phyloP scores from a whole-genome alignment of 2,888 invertebrate species.

The Diaperis boleti region DNA sequence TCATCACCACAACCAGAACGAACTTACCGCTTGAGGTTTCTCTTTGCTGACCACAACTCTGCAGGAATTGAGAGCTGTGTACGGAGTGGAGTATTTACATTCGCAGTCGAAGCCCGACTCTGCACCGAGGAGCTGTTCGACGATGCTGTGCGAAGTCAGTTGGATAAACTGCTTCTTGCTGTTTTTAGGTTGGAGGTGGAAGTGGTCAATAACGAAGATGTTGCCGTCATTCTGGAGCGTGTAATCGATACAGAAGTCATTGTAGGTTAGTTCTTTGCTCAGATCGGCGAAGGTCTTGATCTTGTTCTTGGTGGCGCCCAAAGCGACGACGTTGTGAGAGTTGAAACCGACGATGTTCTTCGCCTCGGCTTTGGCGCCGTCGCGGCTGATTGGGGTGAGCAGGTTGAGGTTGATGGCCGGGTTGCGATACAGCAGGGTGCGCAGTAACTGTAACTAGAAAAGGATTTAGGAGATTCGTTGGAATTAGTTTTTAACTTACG shows the following conservation, averaged over 20 bases:
- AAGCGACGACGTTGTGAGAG: constrained; percentile 71
- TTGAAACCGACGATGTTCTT: constrained; percentile 75
- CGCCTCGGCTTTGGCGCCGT: constrained; percentile 68
- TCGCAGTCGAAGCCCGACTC: constrained; percentile 67
- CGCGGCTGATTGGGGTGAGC: constrained; percentile 71
- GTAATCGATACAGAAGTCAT: constrained; percentile 77
- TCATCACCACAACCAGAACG: not conserved
- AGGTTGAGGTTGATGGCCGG: constrained; percentile 73
- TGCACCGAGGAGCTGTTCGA: constrained; percentile 63
- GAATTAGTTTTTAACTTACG: no score
- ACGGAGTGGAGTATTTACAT: constrained; percentile 56
- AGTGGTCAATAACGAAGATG: constrained; percentile 75
- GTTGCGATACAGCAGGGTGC: constrained; percentile 66
- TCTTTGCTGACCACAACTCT: constrained; percentile 55
- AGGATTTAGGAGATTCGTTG: no score
- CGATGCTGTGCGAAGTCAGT: constrained; percentile 68
- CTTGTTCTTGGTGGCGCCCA: constrained; percentile 74
- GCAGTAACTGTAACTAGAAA: constrained; percentile 58
- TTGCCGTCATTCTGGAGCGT: constrained; percentile 76
- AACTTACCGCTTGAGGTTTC: constrained; percentile 43
- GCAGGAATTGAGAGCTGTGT: constrained; percentile 57
- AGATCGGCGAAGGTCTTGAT: constrained; percentile 70
- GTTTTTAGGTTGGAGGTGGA: constrained; percentile 67
- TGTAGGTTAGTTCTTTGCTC: constrained; percentile 70
- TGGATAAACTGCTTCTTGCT: constrained; percentile 74